phyloP scores from a whole-genome alignment of 1,140 invertebrate species.

The Bombus sibiricus region DNA sequence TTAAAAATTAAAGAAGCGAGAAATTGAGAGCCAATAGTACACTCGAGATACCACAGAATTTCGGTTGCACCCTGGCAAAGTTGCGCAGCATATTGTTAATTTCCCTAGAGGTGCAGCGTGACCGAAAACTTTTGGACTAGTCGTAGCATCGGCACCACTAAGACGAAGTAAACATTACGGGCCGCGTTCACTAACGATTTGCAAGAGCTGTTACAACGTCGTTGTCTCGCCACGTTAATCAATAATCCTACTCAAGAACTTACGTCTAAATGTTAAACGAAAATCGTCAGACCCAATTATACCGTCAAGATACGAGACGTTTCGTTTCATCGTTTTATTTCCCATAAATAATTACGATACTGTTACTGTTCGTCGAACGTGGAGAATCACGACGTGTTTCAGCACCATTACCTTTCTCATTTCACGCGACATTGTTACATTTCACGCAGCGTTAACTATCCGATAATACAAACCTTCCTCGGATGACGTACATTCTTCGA shows the following conservation, averaged over 20 bases:
- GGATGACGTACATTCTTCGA: background rate
- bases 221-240: slow-evolving; percentile 19
- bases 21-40: background rate
- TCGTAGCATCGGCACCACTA: background rate
- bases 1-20: slow-evolving; percentile 58
- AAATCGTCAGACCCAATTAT: slow-evolving; percentile 8
- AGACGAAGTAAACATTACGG: slow-evolving; percentile 34
- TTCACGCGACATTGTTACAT: slow-evolving; percentile 25
- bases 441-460: slow-evolving; percentile 8
- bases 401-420: slow-evolving; percentile 16
- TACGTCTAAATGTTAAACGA: background rate
- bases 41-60: slow-evolving; percentile 23
- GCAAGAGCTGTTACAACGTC: slow-evolving; percentile 20
- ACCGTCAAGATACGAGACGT: background rate
- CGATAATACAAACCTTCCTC: background rate
- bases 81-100: slow-evolving; percentile 63
- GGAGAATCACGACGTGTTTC: background rate
- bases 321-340: background rate
- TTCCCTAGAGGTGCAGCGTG: slow-evolving; percentile 55
- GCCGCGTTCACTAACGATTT: slow-evolving; percentile 40
- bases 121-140: slow-evolving; percentile 60
- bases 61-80: slow-evolving; percentile 12
- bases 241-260: background rate
- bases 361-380: background rate
- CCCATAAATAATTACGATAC: slow-evolving; percentile 14